A percentile compares a stretch with the other conserved stretches of the same genome.
These are phyloP conservation scores for Xenotilapia leptura DNA, from an alignment of 2,113 vertebrate species.

Conservation along the genomic window DNA sequence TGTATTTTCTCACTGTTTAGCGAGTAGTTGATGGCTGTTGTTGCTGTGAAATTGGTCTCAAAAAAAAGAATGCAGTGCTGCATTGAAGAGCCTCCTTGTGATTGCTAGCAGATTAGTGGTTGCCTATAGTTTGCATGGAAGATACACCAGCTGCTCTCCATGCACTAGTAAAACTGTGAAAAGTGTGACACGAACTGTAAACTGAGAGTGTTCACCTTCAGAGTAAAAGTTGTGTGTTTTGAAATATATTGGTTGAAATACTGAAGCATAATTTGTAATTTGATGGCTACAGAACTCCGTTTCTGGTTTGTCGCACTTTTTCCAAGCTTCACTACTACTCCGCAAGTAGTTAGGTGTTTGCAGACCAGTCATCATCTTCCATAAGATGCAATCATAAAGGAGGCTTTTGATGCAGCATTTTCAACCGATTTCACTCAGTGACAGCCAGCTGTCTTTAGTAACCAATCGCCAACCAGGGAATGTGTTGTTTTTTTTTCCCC, in stretches of 20 bases:
- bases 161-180: not conserved
- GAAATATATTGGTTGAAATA: not conserved
- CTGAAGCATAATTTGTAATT: not conserved
- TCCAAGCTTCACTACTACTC: not conserved
- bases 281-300: not conserved
- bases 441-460: not conserved
- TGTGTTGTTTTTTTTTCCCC: accelerated
- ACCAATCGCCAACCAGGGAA: not conserved
- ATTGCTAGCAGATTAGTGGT: not conserved
- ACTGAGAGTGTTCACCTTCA: not conserved
- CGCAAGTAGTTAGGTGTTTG: not conserved
- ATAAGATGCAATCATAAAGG: not conserved
- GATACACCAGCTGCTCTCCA: not conserved
- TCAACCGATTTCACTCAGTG: not conserved
- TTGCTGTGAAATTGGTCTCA: not conserved
- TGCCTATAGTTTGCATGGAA: not conserved
- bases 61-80: not conserved
- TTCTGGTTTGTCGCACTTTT: not conserved
- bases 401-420: not conserved
- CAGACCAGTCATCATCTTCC: not conserved
- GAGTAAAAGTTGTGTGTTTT: not conserved
- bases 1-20: not conserved
- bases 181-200: not conserved
- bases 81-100: not conserved
- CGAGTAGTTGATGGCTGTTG: not conserved